Evolutionary conservation across 2,113 vertebrate genomes (phyloP), one percentile per base, ranked within the genome.

Genomic region (Phrynocephalus versicolor): DNA sequence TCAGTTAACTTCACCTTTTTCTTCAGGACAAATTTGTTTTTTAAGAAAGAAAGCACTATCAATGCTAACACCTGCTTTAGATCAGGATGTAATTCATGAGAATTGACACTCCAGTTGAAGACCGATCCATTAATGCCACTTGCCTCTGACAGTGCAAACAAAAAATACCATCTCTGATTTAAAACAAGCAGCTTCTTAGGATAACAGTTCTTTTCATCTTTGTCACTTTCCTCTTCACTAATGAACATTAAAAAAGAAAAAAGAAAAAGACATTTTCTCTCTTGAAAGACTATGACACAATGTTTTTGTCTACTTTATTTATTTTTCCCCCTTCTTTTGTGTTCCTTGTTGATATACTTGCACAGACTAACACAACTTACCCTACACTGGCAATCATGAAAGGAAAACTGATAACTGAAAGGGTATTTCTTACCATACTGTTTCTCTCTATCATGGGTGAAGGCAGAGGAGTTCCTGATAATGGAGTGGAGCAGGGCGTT

Each of bases 391-490:
- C 60, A 62, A 2, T 62, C 23, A 62, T 18, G 35, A 72, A 37
- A 69, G 14, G 10, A 85, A 64, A 55, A 1, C 4, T 41, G 70
- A 18, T 0, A 18, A 2, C 0, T 55, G 4, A 0, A 7, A 27
- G 55, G 60, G 71, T 27, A 10, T 0, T 30, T 30, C 35, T 94
- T 58, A 99, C 98, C 97, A 92, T 69, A 85, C 84, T 94, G n/a
- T 93, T 96, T 89, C 92, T 97, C 51, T 97, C 94, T 0, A 96
- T 88, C 90, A 94, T 93, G 0, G 98, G 97, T 0, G 98, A 98
- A 0, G 96, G 96, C 84, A 98, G 94, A 0, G 98, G 97, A 0
- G 97, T 97, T 72, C 93, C 92, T 0, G 97, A 96, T 0, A 97
- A 30, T 0, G 97, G 95, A 0, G 96, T 95, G 75, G 95, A 94